phyloP scores from a whole-genome alignment of 2,113 vertebrate genomes.

The Phoxinus phoxinus region DNA sequence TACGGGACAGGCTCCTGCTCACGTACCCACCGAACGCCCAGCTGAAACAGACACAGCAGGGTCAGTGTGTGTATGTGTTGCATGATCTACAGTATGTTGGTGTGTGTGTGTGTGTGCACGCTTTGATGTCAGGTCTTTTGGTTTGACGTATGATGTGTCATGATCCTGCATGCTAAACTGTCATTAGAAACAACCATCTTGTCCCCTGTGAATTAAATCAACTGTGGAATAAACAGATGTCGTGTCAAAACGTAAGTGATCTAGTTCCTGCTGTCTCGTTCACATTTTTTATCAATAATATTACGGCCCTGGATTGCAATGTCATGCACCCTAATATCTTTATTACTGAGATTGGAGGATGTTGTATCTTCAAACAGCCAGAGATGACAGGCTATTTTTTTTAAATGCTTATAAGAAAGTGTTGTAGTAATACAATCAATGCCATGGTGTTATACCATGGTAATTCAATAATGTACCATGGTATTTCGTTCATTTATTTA shows the following conservation, averaged over 20 bases:
- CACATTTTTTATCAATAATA: not conserved
- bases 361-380: not conserved
- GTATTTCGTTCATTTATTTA: not conserved
- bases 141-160: not conserved
- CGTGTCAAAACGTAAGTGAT: constrained; percentile 24
- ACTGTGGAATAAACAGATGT: constrained; percentile 3
- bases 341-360: not conserved
- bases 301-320: not conserved
- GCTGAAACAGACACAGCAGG: constrained; percentile 65
- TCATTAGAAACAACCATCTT: constrained; percentile 43
- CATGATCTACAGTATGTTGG: not conserved
- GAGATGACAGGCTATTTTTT: not conserved
- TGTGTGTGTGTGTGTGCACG: not conserved
- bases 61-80: not conserved
- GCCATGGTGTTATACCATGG: not conserved
- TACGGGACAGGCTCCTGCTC: constrained; percentile 79
- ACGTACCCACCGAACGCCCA: constrained; percentile 69
- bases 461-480: not conserved
- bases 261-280: constrained; percentile 12
- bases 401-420: too few species aligned
- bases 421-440: not conserved
- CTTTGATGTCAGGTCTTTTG: not conserved
- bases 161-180: constrained; percentile 10
- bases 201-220: not conserved
- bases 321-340: fast-evolving